These are phyloP conservation scores for Fundulus diaphanus DNA, from an alignment of 2,797 vertebrate species.

Conservation along the genomic window DNA sequence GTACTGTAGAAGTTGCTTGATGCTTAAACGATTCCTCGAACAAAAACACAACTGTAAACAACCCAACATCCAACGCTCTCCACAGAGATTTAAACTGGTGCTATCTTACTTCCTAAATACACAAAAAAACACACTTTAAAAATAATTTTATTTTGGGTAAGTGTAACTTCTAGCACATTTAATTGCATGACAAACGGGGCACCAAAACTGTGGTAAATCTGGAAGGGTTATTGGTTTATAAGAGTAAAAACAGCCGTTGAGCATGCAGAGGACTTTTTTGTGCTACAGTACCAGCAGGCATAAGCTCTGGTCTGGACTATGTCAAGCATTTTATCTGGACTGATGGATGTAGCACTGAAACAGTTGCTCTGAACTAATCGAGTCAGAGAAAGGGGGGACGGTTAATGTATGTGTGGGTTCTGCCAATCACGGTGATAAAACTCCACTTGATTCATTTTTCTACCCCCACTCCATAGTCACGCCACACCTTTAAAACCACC, in stretches of 20 bases:
- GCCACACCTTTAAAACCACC: slow-evolving; percentile 47
- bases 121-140: not conserved
- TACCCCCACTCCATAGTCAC: slow-evolving; percentile 44
- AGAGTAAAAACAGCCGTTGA: not conserved
- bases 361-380: slow-evolving; percentile 14
- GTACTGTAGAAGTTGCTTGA: too few relatives aligned
- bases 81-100: not conserved
- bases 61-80: not conserved
- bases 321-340: not conserved
- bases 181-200: not conserved
- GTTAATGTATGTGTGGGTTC: slow-evolving; percentile 25
- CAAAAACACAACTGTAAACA: not conserved
- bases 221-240: not conserved
- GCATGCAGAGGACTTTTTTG: not conserved
- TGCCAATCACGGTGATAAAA: slow-evolving; percentile 59
- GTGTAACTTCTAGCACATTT: not conserved
- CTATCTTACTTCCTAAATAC: not conserved
- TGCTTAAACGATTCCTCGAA: too few relatives aligned
- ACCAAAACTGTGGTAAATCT: not conserved
- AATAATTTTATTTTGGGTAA: too few relatives aligned
- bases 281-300: not conserved
- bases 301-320: slow-evolving; percentile 17
- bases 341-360: not conserved
- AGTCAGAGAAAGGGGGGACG: slow-evolving; percentile 17
- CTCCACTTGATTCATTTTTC: slow-evolving; percentile 61